Percentiles rank a stretch among this genome's conserved stretches.
phyloP scores from a whole-genome alignment of 2,113 vertebrate genomes.

The Sakesphorus luctuosus region DNA sequence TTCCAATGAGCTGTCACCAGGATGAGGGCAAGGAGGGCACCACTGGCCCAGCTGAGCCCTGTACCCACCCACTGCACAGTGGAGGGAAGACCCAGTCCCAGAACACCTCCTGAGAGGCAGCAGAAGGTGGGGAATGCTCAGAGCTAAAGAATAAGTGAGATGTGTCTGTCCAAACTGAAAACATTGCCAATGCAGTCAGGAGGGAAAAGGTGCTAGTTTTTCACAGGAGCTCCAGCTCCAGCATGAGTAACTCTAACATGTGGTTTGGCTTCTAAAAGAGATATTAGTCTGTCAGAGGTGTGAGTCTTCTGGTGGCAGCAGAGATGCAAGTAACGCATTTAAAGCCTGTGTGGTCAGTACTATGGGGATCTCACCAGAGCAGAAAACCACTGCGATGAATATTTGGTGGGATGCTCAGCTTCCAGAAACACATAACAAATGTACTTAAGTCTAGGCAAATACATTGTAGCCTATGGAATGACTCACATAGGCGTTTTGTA shows the following conservation, averaged over 20 bases:
- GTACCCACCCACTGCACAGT: background rate
- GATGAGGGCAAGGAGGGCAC: background rate
- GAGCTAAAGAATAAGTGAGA: fast-evolving
- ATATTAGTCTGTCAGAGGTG: background rate
- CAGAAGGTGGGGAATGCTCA: background rate
- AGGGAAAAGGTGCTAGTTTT: background rate
- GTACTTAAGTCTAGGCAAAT: background rate
- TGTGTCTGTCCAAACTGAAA: fast-evolving
- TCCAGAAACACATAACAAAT: background rate
- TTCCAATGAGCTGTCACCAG: background rate
- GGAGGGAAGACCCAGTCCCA: background rate
- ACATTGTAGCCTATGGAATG: background rate
- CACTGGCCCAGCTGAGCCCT: background rate
- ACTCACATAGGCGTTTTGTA: background rate
- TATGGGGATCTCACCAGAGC: background rate
- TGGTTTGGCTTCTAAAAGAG: background rate
- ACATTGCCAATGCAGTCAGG: background rate
- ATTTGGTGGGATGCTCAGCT: background rate
- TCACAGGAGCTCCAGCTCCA: background rate
- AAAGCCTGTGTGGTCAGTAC: background rate
- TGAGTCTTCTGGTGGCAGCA: background rate
- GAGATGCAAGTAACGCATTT: background rate
- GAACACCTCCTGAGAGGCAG: background rate
- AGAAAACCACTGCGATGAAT: background rate
- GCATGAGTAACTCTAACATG: background rate